These are phyloP conservation scores for Limnephilus rhombicus DNA, from an alignment of 2,888 invertebrate species.

Conservation along the genomic window DNA sequence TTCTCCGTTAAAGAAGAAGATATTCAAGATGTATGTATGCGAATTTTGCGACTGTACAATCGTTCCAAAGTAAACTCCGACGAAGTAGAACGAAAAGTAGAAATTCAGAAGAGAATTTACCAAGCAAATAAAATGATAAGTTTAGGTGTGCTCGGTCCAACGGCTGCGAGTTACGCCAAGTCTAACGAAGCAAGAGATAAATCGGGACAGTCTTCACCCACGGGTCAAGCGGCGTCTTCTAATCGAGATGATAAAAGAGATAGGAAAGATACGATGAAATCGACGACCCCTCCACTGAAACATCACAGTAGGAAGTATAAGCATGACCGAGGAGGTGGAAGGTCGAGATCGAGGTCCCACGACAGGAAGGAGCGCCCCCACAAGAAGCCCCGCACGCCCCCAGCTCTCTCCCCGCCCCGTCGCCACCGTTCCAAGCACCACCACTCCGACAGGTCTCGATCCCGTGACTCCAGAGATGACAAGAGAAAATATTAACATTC, in stretches of 20 bases:
- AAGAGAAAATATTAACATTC: conserved; percentile 62
- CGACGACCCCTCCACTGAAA: conserved; percentile 77
- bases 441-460: conserved; percentile 72
- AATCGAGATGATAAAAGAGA: conserved; percentile 74
- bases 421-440: conserved; percentile 63
- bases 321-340: conserved; percentile 72
- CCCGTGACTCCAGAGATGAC: conserved; percentile 70
- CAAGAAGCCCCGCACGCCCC: conserved; percentile 75
- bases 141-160: conserved; percentile 70
- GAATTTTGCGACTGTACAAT: conserved; percentile 90
- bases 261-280: conserved; percentile 75
- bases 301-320: conserved; percentile 75
- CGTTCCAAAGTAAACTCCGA: conserved; percentile 85
- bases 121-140: conserved; percentile 74
- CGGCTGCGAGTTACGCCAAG: conserved; percentile 69
- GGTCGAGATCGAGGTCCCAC: conserved; percentile 75
- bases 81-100: conserved; percentile 74
- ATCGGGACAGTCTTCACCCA: conserved; percentile 72
- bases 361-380: conserved; percentile 75
- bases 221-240: conserved; percentile 74
- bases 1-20: conserved; percentile 91
- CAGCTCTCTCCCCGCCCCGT: conserved; percentile 70
- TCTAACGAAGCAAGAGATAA: conserved; percentile 73
- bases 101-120: conserved; percentile 72
- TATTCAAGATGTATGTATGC: conserved; percentile 89